Evolutionary conservation across 2,888 invertebrate species (phyloP).

Genomic region (Xestia xanthographa): DNA sequence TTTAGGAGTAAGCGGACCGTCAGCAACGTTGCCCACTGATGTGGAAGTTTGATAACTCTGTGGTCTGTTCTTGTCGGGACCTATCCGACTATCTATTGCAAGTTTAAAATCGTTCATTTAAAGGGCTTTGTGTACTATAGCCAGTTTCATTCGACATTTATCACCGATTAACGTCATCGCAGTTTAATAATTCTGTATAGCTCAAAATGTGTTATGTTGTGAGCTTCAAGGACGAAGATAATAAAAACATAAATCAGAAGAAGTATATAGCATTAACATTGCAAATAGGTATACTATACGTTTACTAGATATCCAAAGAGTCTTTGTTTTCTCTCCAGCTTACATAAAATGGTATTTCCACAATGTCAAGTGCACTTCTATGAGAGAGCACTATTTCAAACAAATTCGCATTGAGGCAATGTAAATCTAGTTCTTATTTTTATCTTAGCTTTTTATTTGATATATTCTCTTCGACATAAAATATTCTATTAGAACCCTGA

Average conservation of each 20-base stretch:
- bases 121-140: constrained; percentile 23
- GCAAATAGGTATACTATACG: not conserved
- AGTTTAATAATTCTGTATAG: constrained; percentile 9
- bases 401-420: constrained; percentile 3
- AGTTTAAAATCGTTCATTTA: constrained; percentile 43
- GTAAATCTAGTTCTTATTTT: constrained; percentile 21
- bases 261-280: constrained; percentile 2
- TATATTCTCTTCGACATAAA: constrained; percentile 2
- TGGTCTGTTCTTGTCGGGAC: constrained; percentile 59
- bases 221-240: not conserved
- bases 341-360: not conserved
- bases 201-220: not conserved
- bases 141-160: constrained; percentile 27
- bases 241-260: not conserved
- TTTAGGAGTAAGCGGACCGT: constrained; percentile 49
- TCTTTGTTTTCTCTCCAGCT: constrained; percentile 19
- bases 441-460: constrained; percentile 1
- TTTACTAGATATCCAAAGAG: not conserved
- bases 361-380: constrained; percentile 12
- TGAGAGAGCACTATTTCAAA: constrained; percentile 7
- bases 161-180: constrained; percentile 11
- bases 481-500: not conserved
- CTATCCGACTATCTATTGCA: constrained; percentile 52
- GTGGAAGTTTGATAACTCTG: constrained; percentile 64
- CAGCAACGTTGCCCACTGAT: constrained; percentile 51